Percentiles rank a stretch among this genome's conserved stretches.
phyloP scores from a whole-genome alignment of 2,113 vertebrate species.

The Labeo rohita region DNA sequence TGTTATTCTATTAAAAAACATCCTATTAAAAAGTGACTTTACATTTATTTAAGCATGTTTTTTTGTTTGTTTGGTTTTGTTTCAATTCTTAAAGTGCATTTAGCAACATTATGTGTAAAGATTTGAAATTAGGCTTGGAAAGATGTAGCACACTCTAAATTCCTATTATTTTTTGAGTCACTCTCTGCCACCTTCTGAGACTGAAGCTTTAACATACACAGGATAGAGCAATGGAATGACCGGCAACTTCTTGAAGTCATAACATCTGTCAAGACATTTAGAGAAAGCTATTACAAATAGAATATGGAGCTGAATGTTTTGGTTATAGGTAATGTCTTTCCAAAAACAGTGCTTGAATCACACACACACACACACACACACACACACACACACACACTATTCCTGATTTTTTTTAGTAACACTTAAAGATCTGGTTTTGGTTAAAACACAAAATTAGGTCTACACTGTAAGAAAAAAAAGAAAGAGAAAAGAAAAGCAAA shows the following conservation, averaged over 20 bases:
- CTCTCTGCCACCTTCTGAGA: background rate
- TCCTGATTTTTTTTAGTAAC: too few species aligned
- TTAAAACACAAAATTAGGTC: too few species aligned
- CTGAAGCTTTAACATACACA: background rate
- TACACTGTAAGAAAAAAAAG: too few species aligned
- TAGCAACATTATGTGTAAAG: background rate
- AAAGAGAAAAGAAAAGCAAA: too few species aligned
- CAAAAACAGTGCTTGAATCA: background rate
- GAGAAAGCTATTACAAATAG: background rate
- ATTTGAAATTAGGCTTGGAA: background rate
- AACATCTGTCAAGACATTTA: background rate
- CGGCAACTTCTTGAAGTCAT: background rate
- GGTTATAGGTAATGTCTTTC: background rate
- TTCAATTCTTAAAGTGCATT: background rate
- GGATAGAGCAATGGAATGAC: background rate
- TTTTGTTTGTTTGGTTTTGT: too few species aligned
- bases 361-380: too few species aligned
- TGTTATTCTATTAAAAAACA: too few species aligned
- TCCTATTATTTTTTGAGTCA: background rate
- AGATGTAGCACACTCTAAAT: background rate
- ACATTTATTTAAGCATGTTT: background rate
- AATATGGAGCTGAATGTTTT: background rate
- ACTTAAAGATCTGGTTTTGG: too few species aligned
- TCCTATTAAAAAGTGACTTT: background rate
- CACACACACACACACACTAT: too few species aligned